Conservation (phyloP, 1,140 invertebrate species). For the Chlorops oryzae region DNA sequence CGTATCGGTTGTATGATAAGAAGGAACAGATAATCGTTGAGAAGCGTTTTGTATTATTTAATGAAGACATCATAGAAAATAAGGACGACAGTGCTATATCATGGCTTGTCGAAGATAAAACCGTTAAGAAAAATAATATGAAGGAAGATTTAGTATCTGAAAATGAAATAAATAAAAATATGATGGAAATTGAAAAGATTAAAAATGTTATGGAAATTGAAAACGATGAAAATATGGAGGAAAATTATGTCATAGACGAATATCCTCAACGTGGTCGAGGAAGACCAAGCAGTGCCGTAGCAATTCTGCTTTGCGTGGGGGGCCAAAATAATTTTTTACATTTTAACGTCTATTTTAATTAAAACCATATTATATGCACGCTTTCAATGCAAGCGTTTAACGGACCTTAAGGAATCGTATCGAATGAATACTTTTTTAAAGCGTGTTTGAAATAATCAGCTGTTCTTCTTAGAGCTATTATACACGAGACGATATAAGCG, state of each 20-base stretch:
- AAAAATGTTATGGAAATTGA: not conserved
- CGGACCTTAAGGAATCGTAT: too few species aligned
- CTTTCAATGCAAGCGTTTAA: too few species aligned
- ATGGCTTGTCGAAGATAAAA: not conserved
- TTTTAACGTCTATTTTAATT: too few species aligned
- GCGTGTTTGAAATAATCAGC: too few species aligned
- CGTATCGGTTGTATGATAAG: not conserved
- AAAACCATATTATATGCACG: too few species aligned
- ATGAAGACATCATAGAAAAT: not conserved
- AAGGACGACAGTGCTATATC: not conserved
- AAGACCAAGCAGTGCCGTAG: too few species aligned
- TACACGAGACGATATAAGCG: too few species aligned
- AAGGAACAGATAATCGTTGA: conserved; percentile 10
- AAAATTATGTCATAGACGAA: not conserved
- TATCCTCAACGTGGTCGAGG: not conserved
- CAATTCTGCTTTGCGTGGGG: too few species aligned
- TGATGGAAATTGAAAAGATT: not conserved
- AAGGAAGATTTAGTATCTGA: not conserved
- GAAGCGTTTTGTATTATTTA: conserved; percentile 5
- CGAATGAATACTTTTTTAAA: too few species aligned
- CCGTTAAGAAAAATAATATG: not conserved
- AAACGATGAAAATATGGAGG: not conserved
- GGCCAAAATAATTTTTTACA: too few species aligned
- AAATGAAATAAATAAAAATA: too few species aligned
- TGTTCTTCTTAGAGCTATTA: too few species aligned